Conservation (phyloP, 64 coral and sea anemone species). For the Cladopsammia gracilis region DNA sequence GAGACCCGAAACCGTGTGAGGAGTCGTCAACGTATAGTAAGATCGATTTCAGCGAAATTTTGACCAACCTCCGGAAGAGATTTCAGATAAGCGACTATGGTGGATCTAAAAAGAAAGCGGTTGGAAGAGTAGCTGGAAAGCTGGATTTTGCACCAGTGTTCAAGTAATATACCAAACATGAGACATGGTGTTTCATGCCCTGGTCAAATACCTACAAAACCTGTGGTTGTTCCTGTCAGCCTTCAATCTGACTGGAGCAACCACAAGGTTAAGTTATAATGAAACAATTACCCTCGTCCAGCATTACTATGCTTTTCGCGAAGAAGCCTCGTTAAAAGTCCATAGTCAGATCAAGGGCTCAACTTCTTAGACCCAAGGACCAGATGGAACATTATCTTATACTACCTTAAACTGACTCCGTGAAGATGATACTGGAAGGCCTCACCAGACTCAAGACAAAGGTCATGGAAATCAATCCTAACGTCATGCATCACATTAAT, state of each 20-base stretch:
- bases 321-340: slow-evolving; percentile 41
- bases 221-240: slow-evolving; percentile 54
- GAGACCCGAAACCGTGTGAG: too few relatives aligned
- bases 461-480: slow-evolving; percentile 28
- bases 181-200: too few relatives aligned
- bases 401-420: slow-evolving; percentile 50
- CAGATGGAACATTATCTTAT: slow-evolving; percentile 55
- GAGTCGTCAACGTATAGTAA: too few relatives aligned
- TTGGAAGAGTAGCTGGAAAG: too few relatives aligned
- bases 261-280: slow-evolving; percentile 32
- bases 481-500: slow-evolving; percentile 56
- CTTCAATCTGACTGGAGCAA: slow-evolving; percentile 53
- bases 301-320: too few relatives aligned
- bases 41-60: too few relatives aligned
- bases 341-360: slow-evolving; percentile 20
- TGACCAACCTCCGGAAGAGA: too few relatives aligned
- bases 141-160: slow-evolving; percentile 36
- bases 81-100: too few relatives aligned
- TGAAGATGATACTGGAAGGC: slow-evolving; percentile 64
- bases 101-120: too few relatives aligned
- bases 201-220: slow-evolving; percentile 72
- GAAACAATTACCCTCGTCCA: too few relatives aligned
- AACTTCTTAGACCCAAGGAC: slow-evolving; percentile 45
- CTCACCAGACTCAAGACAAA: slow-evolving; percentile 6
- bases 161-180: too few relatives aligned